A percentile compares a stretch with the other conserved stretches of the same genome.
phyloP scores from a whole-genome alignment of 2,797 vertebrate genomes.

The Aeoliscus strigatus region DNA sequence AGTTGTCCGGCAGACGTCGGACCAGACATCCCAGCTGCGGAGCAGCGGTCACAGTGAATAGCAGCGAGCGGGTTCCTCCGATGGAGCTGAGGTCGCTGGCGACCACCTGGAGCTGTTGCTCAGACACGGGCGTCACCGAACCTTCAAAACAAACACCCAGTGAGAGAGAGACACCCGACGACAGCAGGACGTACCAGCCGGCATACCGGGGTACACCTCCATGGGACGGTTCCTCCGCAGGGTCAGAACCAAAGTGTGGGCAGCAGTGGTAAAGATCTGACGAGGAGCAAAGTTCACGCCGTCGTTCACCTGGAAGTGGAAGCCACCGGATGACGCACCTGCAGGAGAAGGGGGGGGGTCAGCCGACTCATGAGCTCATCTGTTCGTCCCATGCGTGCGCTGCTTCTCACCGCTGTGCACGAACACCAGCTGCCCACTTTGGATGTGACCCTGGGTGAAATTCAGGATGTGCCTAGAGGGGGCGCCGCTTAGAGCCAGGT shows the following conservation, averaged over 20 bases:
- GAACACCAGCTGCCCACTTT: conserved; percentile 78
- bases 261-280: conserved; percentile 84
- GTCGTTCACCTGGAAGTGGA: conserved; percentile 90
- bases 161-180: neutral
- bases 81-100: conserved; percentile 71
- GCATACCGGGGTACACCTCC: conserved; percentile 82
- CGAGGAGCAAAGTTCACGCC: conserved; percentile 83
- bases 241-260: conserved; percentile 71
- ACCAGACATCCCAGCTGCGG: conserved; percentile 80
- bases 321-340: conserved; percentile 83
- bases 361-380: too few species aligned
- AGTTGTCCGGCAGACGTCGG: conserved; percentile 62
- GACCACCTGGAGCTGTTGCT: conserved; percentile 74
- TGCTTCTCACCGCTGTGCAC: conserved; percentile 78
- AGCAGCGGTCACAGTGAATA: conserved; percentile 68
- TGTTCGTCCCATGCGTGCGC: too few species aligned
- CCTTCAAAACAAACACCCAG: conserved; percentile 61
- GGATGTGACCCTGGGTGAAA: conserved; percentile 86
- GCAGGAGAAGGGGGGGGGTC: too few species aligned
- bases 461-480: conserved; percentile 78
- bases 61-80: conserved; percentile 74
- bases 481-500: conserved; percentile 80
- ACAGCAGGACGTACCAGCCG: too few species aligned
- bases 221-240: conserved; percentile 80
- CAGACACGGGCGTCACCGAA: conserved; percentile 75